Base-by-base conservation (phyloP, 2,888 invertebrate genomes). In the Steromphala cineraria region DNA sequence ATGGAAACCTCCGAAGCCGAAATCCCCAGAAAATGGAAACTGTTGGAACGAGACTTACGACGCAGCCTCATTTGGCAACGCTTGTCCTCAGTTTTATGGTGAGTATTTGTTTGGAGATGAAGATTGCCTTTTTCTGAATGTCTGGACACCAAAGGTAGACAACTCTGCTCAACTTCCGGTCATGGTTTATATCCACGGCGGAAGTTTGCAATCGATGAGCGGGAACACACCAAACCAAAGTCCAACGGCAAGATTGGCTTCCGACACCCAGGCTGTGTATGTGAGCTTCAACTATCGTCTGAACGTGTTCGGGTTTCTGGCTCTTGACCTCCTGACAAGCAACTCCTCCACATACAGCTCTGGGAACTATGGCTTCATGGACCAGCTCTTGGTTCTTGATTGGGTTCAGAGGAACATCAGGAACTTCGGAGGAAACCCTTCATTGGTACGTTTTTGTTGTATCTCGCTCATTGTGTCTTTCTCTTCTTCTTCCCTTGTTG, bases 241-340 rank as follows among this genome's bases (percentile, higher is more conserved):
- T 71, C 97, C 97, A 0, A 96, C 96, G 0, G 95, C 97, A 0
- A 94, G 96, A 56, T 95, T 97, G 84, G 96, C 97, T 0, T 95
- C 96, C 75, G 95, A 96, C 2, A 95, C 96, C 82, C 96, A 97
- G 91, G 96, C 97, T 1, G 96, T 98, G 13, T 97, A 97, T 91
- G 97, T 98, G 0, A 95, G 96, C 83, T 97, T 97, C 3, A 97
- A 97, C 91, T 97, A 98, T 94, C 95, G 98, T 88, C 94, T 96
- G 55, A 94, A 94, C 17, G 93, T 94, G 0, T 94, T 95, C 82
- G 98, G 98, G 3, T 98, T 98, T 92, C 94, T 98, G 76, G 96
- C 98, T 0, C 89, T 93, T 28, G 90, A 92, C 81, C 94, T 95
- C 53, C 77, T 90, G 28, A 86, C 89, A 15, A 82, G 84, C n/a